Percentiles rank a stretch among this genome's conserved stretches.
Conservation (phyloP, 2,797 vertebrate species). For the Anguilla obscura region DNA sequence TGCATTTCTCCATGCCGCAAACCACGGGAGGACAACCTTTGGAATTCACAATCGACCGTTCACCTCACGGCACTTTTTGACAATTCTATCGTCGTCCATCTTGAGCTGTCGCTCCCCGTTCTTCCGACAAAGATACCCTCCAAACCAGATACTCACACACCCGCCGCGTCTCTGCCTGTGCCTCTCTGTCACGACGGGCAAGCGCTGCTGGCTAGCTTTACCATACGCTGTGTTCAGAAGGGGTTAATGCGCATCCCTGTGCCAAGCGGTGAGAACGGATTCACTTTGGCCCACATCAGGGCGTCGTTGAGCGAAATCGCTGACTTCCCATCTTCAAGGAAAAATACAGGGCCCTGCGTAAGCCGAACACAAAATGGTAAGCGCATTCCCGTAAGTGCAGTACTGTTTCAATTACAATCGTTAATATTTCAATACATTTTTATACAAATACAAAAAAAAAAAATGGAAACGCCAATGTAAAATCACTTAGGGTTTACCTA, state of each 20-base stretch:
- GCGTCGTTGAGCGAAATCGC: conserved; percentile 92
- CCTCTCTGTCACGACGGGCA: not conserved
- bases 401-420: not conserved
- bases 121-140: not conserved
- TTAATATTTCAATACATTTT: conserved; percentile 23
- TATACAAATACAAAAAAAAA: no score
- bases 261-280: conserved; percentile 95
- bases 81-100: conserved; percentile 6
- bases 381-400: not conserved
- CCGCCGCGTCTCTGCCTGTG: conserved; percentile 19
- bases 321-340: conserved; percentile 95
- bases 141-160: conserved; percentile 2
- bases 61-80: conserved; percentile 13
- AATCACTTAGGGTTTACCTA: not conserved
- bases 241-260: conserved; percentile 94
- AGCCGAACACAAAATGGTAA: conserved; percentile 16
- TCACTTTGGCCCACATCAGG: conserved; percentile 98
- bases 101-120: conserved; percentile 6
- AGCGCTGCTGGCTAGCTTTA: not conserved
- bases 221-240: conserved; percentile 72
- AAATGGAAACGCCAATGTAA: not conserved
- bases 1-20: conserved; percentile 2
- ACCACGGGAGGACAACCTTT: not conserved
- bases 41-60: not conserved
- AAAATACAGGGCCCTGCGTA: conserved; percentile 86